phyloP scores from a whole-genome alignment of 1,140 invertebrate genomes.

The Popillia japonica region DNA sequence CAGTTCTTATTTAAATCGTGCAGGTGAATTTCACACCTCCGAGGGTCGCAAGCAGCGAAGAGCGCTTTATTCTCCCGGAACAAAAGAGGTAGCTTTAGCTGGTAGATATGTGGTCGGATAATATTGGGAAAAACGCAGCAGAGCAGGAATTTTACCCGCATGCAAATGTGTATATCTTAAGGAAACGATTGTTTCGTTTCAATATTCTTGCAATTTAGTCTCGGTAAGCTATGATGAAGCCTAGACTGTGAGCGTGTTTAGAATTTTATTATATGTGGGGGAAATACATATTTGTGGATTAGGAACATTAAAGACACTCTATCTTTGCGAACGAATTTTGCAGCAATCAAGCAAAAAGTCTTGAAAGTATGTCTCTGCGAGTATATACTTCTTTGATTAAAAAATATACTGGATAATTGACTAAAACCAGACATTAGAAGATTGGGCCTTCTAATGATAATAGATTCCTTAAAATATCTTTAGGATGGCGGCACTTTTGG shows the following conservation, averaged over 20 bases:
- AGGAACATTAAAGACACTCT: too few relatives aligned
- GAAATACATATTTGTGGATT: too few relatives aligned
- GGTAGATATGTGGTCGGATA: neutral
- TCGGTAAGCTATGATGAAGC: neutral
- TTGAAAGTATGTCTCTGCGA: too few relatives aligned
- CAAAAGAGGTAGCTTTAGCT: neutral
- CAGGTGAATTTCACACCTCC: slow-evolving; percentile 15
- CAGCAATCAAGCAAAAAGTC: too few relatives aligned
- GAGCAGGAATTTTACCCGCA: slow-evolving; percentile 4
- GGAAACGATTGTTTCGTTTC: slow-evolving; percentile 14
- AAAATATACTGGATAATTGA: too few relatives aligned
- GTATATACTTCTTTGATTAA: too few relatives aligned
- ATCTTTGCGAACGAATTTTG: too few relatives aligned
- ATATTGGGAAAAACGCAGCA: neutral
- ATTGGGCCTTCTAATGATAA: too few relatives aligned
- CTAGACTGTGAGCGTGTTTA: neutral
- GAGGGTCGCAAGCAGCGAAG: neutral
- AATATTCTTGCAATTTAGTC: slow-evolving; percentile 24
- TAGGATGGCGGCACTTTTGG: too few relatives aligned
- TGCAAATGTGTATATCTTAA: neutral
- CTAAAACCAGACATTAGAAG: too few relatives aligned
- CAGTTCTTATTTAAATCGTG: slow-evolving; percentile 24
- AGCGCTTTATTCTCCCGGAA: neutral
- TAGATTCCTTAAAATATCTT: too few relatives aligned
- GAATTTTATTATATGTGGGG: neutral